Base-by-base conservation (phyloP, 2,797 vertebrate genomes). In the Pyrrhura leucotis region DNA sequence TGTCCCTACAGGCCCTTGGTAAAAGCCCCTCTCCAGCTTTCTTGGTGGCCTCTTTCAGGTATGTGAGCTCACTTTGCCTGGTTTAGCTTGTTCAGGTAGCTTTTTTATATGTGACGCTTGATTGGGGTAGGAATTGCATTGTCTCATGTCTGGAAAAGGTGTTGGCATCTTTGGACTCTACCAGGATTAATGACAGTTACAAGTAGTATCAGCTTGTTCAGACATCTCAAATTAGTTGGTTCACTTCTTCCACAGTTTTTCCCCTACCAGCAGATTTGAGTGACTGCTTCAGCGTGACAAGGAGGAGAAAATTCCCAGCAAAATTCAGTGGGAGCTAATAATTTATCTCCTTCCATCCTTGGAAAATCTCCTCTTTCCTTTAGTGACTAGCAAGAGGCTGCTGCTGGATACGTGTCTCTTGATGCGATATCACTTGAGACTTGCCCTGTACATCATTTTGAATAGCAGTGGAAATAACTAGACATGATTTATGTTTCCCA, bases 141-240 rank as follows among this genome's bases (percentile, higher is more conserved):
- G 0, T 14, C 33, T 82, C 3, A 19, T 53, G 14, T 47, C 26
- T 11, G 26, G 73, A 68, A n/a, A 45, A 67, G 66, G 7, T 20
- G 25, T 39, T 88, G 65, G 12, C 21, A 28, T 21, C 67, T 85
- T 31, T 25, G 69, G 37, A 2, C 42, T 66, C 23, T 23, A 8
- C 7, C 23, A 12, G 17, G 31, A 35, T 18, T 61, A 12, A 22
- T 14, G 28, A 26, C 26, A 68, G 33, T 6, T 45, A 19, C 39
- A 44, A 44, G 65, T 25, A 45, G 21, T 31, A 48, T 44, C 29
- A 19, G 42, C 26, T 58, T 42, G 1, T 35, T 59, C 7, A 2
- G 35, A 47, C 1, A 0, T 29, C 48, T 61, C 76, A 63, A 0
- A n/a, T 37, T 4, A 47, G 4, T n/a, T 56, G 76, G n/a, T 8